A percentile compares a stretch with the other conserved stretches of the same genome.
phyloP scores from a whole-genome alignment of 2,888 invertebrate species.

The Yponomeuta cagnagella region DNA sequence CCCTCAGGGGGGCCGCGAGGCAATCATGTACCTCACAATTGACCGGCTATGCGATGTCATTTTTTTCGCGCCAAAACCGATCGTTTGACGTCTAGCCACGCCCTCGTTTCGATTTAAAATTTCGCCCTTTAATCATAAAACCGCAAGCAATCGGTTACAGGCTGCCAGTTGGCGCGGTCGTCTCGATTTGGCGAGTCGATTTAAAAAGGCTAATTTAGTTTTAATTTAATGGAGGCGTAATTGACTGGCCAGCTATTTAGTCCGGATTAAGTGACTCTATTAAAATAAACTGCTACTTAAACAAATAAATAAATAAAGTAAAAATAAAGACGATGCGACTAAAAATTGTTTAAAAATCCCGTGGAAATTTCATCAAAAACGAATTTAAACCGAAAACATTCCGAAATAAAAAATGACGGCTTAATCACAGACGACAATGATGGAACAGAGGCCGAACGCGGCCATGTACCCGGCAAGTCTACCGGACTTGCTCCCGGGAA shows the following conservation, averaged over 20 bases:
- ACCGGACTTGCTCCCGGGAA: conserved; percentile 32
- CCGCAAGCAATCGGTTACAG: conserved; percentile 47
- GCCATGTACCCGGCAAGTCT: conserved; percentile 52
- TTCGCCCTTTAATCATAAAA: conserved; percentile 55
- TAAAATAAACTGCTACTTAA: conserved; percentile 24
- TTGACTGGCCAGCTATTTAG: background rate
- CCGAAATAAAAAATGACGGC: background rate
- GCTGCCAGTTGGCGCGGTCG: conserved; percentile 40
- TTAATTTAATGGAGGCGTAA: conserved; percentile 5
- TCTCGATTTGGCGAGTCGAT: conserved; percentile 22
- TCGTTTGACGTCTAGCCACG: conserved; percentile 52
- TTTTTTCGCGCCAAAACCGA: conserved; percentile 64
- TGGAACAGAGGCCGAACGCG: conserved; percentile 51
- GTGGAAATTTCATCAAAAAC: conserved; percentile 21
- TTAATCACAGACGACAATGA: conserved; percentile 35
- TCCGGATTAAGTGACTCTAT: background rate
- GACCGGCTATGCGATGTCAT: conserved; percentile 66
- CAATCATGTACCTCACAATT: conserved; percentile 56
- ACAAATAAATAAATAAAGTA: background rate
- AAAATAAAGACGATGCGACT: background rate
- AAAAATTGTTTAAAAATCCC: background rate
- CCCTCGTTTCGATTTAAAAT: conserved; percentile 56
- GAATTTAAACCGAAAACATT: conserved; percentile 26
- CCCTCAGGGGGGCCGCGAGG: conserved; percentile 24
- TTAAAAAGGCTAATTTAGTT: conserved; percentile 8